phyloP scores from a whole-genome alignment of 2,888 invertebrate species.

The Gari tellinella region DNA sequence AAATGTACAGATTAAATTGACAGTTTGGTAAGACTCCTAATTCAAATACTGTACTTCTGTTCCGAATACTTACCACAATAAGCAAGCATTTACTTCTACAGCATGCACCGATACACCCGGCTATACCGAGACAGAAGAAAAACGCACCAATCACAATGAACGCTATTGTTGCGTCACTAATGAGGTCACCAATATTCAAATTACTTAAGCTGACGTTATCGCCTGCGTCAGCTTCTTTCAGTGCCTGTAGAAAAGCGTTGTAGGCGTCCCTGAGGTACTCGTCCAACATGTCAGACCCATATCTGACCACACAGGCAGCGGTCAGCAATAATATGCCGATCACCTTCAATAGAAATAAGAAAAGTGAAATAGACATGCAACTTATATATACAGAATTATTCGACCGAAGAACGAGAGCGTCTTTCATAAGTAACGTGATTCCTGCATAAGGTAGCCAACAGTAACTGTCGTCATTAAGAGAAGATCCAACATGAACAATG shows the following conservation, averaged over 20 bases:
- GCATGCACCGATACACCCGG: conserved; percentile 77
- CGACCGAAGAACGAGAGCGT: too few species aligned
- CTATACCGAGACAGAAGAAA: conserved; percentile 71
- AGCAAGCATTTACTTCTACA: conserved; percentile 72
- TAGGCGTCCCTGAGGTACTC: conserved; percentile 48
- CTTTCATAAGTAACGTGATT: too few species aligned
- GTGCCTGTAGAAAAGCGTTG: conserved; percentile 39
- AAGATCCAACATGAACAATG: too few species aligned
- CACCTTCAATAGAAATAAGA: conserved; percentile 30
- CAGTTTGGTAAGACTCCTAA: too few species aligned
- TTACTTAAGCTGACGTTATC: conserved; percentile 40
- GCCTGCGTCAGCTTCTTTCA: conserved; percentile 25
- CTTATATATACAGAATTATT: too few species aligned
- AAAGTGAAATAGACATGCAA: too few species aligned
- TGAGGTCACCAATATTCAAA: conserved; percentile 69
- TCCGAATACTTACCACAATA: conserved; percentile 64
- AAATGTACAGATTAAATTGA: too few species aligned
- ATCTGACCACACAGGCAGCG: conserved; percentile 46
- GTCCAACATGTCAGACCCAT: conserved; percentile 46
- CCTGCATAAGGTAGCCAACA: too few species aligned
- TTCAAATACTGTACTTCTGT: too few species aligned
- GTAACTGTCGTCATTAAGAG: too few species aligned
- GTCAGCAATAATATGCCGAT: conserved; percentile 41
- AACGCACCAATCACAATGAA: conserved; percentile 77
- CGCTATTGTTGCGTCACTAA: conserved; percentile 69